These are phyloP conservation scores for Odontomachus brunneus DNA, from an alignment of 1,140 invertebrate genomes.

Conservation along the genomic window DNA sequence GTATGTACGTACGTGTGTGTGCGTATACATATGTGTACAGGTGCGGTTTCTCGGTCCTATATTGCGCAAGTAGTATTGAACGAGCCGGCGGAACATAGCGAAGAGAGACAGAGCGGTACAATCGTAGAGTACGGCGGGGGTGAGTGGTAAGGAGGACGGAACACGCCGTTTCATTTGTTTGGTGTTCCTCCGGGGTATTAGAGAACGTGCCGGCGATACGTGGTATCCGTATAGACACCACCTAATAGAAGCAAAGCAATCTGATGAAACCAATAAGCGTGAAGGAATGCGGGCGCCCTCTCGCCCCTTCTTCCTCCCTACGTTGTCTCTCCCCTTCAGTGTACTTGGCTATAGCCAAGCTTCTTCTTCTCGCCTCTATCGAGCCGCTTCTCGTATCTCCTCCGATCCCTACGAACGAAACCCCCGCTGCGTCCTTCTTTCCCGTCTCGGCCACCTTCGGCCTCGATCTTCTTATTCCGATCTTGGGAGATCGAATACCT, in stretches of 20 bases:
- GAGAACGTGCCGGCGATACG: conserved; percentile 82
- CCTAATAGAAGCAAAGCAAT: conserved; percentile 83
- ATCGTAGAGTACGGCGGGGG: background rate
- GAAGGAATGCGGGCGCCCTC: conserved; percentile 81
- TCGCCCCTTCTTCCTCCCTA: conserved; percentile 39
- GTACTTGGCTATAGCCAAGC: background rate
- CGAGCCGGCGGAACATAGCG: conserved; percentile 50
- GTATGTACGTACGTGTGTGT: conserved; percentile 13
- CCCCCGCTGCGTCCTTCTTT: background rate
- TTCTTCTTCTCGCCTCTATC: conserved; percentile 52
- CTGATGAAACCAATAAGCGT: conserved; percentile 85
- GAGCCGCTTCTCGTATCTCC: conserved; percentile 28
- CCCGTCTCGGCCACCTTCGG: conserved; percentile 40
- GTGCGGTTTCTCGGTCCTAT: conserved; percentile 72
- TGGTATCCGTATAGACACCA: conserved; percentile 79
- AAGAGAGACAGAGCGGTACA: conserved; percentile 29
- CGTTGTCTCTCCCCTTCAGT: conserved; percentile 34
- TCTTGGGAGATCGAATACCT: conserved; percentile 57
- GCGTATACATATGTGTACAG: conserved; percentile 48
- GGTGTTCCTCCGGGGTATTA: conserved; percentile 81
- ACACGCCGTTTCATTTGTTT: conserved; percentile 76
- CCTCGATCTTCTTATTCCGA: conserved; percentile 57
- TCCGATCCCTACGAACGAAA: conserved; percentile 37
- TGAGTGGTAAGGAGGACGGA: conserved; percentile 26
- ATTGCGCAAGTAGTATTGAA: conserved; percentile 78